These are phyloP conservation scores for Oncorhynchus kisutch DNA, from an alignment of 2,113 vertebrate genomes.

Conservation along the genomic window DNA sequence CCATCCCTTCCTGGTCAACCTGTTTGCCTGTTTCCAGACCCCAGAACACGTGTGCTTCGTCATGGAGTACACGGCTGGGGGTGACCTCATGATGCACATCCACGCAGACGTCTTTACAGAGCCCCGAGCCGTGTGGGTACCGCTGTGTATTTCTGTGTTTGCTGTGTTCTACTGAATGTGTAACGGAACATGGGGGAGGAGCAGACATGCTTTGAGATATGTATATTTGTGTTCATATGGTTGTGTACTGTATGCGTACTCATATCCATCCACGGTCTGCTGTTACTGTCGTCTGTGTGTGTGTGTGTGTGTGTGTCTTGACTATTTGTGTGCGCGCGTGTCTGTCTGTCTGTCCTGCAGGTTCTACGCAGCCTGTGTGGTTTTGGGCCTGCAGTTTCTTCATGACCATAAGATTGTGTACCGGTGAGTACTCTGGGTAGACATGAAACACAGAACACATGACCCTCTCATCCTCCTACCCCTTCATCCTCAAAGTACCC, in stretches of 20 bases:
- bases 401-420: slow-evolving; percentile 89
- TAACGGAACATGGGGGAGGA: not conserved
- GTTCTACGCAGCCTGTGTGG: slow-evolving; percentile 87
- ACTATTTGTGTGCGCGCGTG: too few relatives aligned
- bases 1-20: slow-evolving; percentile 86
- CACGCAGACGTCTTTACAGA: slow-evolving; percentile 84
- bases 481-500: not conserved
- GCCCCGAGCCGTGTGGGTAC: slow-evolving; percentile 73
- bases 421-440: slow-evolving; percentile 70
- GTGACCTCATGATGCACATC: slow-evolving; percentile 89
- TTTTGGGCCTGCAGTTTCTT: slow-evolving; percentile 85
- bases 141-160: slow-evolving; percentile 3
- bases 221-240: not conserved
- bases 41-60: slow-evolving; percentile 85
- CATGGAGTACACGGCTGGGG: slow-evolving; percentile 86
- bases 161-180: not conserved
- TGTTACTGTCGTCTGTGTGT: not conserved
- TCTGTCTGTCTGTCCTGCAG: slow-evolving; percentile 49
- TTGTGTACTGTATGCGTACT: slow-evolving; percentile 1
- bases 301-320: not conserved
- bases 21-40: slow-evolving; percentile 88
- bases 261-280: not conserved
- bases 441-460: not conserved
- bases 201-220: not conserved
- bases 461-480: not conserved